phyloP scores from a whole-genome alignment of 2,113 vertebrate genomes.

The Alouatta palliata region DNA sequence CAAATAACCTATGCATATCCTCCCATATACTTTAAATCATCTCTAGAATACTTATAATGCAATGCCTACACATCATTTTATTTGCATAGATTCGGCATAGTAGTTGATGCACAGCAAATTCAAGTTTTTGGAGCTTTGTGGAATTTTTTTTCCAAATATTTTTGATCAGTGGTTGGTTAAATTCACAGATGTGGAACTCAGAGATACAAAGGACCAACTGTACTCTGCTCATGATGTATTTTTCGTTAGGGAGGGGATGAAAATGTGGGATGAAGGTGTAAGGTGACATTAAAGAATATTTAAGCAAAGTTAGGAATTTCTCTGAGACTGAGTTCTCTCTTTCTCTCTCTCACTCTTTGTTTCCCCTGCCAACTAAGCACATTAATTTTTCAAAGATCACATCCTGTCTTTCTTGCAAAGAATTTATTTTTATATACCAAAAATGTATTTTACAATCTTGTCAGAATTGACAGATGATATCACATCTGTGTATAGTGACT shows the following conservation, averaged over 20 bases:
- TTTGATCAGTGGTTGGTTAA: neutral
- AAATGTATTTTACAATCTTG: neutral
- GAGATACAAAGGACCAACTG: neutral
- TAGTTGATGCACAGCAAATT: neutral
- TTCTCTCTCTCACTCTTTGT: neutral
- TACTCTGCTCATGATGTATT: neutral
- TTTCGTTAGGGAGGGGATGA: neutral
- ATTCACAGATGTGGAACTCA: neutral
- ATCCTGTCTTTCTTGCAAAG: neutral
- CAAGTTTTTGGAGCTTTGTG: neutral
- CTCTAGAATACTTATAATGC: neutral
- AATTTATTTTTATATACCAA: constrained; percentile 17
- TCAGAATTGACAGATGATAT: constrained; percentile 30
- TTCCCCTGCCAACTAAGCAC: neutral
- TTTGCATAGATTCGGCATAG: neutral
- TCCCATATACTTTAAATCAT: neutral
- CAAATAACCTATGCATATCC: neutral
- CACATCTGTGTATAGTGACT: constrained; percentile 55
- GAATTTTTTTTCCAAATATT: neutral
- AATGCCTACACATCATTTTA: neutral
- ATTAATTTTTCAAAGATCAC: neutral
- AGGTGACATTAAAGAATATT: neutral
- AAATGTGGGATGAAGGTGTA: neutral
- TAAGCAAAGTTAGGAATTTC: neutral
- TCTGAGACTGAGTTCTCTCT: neutral